Base-by-base conservation (phyloP, 2,888 invertebrate species). In the Agrotis clavis region DNA sequence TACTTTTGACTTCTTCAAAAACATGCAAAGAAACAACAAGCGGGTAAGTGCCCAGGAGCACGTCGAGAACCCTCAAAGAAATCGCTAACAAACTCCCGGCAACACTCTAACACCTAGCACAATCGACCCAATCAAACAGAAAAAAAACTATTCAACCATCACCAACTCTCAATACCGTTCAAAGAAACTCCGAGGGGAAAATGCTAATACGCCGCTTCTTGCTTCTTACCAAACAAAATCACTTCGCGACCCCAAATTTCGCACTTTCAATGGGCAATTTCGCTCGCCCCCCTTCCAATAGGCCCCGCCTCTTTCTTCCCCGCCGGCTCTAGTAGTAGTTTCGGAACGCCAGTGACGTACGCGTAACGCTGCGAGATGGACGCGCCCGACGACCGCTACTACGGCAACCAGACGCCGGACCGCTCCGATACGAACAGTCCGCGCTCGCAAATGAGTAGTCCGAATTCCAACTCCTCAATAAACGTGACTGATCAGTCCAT, bases 181-280 rank as follows among this genome's bases (percentile, higher is more conserved):
- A 90, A 92, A 93, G 93, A 91, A 91, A 91, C 91, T 91, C 92
- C 91, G 83, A 89, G 92, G 93, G 94, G 94, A 92, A 92, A 94
- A 94, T 95, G 95, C 94, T 95, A 95, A 95, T 95, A 92, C 88
- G 87, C 87, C 92, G 91, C 92, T 92, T 91, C 93, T 92, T 92
- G 93, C 93, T 94, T 92, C 93, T 93, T 91, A 92, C 92, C 93
- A 94, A 95, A 95, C 94, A 93, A 95, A 95, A 95, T 95, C 95
- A 94, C 94, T 94, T 93, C 94, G 94, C 94, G 93, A 93, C 94
- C 94, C 95, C 95, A 93, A 95, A 95, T 92, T 95, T 95, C 94
- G 94, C 95, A 95, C 95, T 94, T 94, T 93, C 92, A 97, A 96
- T 96, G 96, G 95, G 95, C 92, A 94, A 94, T 94, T 93, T 92